A percentile compares a stretch with the other conserved stretches of the same genome.
Evolutionary conservation across 2,888 invertebrate species (phyloP).

Genomic region (Mimumesa dahlbomi): DNA sequence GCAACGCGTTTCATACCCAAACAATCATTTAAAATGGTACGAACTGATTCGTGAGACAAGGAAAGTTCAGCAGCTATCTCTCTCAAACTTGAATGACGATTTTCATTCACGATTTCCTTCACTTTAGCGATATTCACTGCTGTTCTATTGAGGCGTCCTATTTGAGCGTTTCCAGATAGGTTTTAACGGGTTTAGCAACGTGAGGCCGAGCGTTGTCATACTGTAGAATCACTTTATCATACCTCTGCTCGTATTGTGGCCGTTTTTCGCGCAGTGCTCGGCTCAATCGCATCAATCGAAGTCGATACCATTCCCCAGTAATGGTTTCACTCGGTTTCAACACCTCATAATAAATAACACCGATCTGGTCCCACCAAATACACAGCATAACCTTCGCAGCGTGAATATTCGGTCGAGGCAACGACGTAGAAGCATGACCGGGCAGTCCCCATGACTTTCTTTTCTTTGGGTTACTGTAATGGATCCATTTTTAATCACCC

Average conservation of each 20-base stretch:
- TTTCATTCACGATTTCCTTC: too few relatives aligned
- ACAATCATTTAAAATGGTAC: too few relatives aligned
- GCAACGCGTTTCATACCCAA: too few relatives aligned
- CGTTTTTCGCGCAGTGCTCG: background rate
- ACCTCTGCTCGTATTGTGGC: background rate
- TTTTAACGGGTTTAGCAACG: background rate
- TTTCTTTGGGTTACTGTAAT: conserved; percentile 45
- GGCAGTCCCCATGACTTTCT: conserved; percentile 23
- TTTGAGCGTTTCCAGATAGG: too few relatives aligned
- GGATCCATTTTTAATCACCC: conserved; percentile 49
- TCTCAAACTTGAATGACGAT: too few relatives aligned
- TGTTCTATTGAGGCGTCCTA: too few relatives aligned
- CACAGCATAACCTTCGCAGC: conserved; percentile 1
- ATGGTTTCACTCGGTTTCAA: conserved; percentile 19
- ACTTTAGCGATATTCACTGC: too few relatives aligned
- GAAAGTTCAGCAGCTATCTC: too few relatives aligned
- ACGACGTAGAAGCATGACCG: conserved; percentile 50
- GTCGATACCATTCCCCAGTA: conserved; percentile 6
- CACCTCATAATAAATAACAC: conserved; percentile 21
- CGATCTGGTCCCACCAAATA: conserved; percentile 11
- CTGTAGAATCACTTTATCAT: background rate
- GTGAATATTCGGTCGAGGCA: conserved; percentile 51
- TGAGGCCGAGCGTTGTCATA: background rate
- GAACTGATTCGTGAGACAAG: too few relatives aligned
- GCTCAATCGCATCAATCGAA: conserved; percentile 7